These are phyloP conservation scores for Papilio demoleus DNA, from an alignment of 2,888 invertebrate genomes.

Conservation along the genomic window DNA sequence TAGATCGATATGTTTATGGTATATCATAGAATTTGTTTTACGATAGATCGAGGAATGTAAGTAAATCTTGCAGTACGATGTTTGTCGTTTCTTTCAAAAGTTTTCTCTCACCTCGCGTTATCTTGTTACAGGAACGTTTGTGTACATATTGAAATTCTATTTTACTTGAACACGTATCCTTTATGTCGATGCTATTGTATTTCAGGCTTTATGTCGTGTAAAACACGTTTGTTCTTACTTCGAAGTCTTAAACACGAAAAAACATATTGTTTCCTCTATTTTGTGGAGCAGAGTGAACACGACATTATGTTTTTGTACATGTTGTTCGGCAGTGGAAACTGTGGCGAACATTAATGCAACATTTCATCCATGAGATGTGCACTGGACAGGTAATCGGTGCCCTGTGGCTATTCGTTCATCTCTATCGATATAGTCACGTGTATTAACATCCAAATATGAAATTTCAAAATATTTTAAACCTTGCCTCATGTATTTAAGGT, in stretches of 20 bases:
- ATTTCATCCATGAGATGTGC: constrained; percentile 10
- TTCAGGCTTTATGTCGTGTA: background rate
- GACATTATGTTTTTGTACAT: background rate
- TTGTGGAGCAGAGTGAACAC: background rate
- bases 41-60: too few relatives aligned
- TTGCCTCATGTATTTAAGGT: background rate
- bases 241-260: background rate
- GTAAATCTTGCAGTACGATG: background rate
- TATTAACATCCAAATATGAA: constrained; percentile 12
- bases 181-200: constrained; percentile 18
- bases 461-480: background rate
- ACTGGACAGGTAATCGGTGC: constrained; percentile 19
- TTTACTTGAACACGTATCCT: constrained; percentile 16
- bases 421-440: constrained; percentile 20
- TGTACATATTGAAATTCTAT: constrained; percentile 28
- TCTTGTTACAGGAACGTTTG: constrained; percentile 25
- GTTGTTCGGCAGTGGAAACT: background rate
- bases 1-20: too few relatives aligned
- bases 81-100: constrained; percentile 21
- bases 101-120: constrained; percentile 17
- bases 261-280: background rate
- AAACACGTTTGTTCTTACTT: background rate
- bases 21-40: too few relatives aligned
- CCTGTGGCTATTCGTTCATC: constrained; percentile 23
- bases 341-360: background rate